Percentiles rank a stretch among this genome's conserved stretches.
Evolutionary conservation across 2,797 vertebrate species (phyloP).

Genomic region (Hydrophis major): DNA sequence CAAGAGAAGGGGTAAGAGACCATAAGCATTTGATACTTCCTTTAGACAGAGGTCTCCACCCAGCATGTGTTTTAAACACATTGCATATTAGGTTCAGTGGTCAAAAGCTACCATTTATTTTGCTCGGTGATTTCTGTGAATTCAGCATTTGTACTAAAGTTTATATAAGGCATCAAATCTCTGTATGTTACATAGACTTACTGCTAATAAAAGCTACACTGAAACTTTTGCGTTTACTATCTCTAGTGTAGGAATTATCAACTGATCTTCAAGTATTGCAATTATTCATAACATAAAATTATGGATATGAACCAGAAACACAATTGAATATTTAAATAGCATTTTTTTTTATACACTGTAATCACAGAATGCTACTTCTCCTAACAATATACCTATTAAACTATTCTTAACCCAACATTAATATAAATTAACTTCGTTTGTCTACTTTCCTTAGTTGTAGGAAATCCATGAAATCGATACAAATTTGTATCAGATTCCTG

Average conservation of each 20-base stretch:
- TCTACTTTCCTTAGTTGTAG: conserved; percentile 4
- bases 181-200: background rate
- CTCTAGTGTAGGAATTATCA: background rate
- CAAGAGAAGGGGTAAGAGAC: conserved; percentile 35
- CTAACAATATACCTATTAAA: conserved; percentile 34
- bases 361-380: conserved; percentile 10
- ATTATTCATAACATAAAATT: background rate
- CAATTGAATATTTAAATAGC: conserved; percentile 33
- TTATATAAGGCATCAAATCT: background rate
- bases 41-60: conserved; percentile 57
- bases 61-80: conserved; percentile 61
- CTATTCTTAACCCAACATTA: conserved; percentile 12
- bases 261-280: background rate
- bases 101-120: conserved; percentile 47
- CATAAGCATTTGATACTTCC: conserved; percentile 62
- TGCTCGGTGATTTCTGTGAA: conserved; percentile 41
- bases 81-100: conserved; percentile 48
- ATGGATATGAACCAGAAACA: conserved; percentile 9
- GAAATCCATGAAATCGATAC: conserved; percentile 34
- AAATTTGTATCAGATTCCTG: conserved; percentile 25
- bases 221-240: conserved; percentile 13
- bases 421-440: background rate
- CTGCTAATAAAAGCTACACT: conserved; percentile 14
- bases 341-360: conserved; percentile 35
- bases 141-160: conserved; percentile 42